Evolutionary conservation across 2,888 invertebrate genomes (phyloP).

Genomic region (Smittia aterrima): DNA sequence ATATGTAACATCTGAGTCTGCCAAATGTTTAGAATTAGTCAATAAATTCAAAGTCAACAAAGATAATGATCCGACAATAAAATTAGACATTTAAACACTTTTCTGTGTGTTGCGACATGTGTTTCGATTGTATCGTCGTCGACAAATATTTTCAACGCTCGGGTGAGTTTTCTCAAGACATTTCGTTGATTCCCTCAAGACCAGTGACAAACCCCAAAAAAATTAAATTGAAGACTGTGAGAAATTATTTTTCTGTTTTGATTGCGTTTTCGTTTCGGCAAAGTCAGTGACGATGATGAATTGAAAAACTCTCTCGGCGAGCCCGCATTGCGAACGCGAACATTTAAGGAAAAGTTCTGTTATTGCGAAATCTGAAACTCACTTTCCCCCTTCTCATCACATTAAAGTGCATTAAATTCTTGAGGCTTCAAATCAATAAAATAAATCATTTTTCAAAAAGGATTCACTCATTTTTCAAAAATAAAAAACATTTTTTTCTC

Average conservation of each 20-base stretch:
- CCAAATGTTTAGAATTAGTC: constrained; percentile 2
- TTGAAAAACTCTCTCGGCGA: background rate
- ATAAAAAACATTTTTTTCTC: background rate
- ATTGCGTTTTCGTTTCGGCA: too few species aligned
- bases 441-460: constrained; percentile 17
- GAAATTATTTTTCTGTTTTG: background rate
- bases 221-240: constrained; percentile 26
- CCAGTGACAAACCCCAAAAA: background rate
- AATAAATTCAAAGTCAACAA: constrained; percentile 16
- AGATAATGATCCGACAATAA: background rate
- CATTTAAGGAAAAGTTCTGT: background rate
- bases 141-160: background rate
- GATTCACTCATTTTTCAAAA: constrained; percentile 6
- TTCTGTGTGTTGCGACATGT: constrained; percentile 4
- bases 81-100: constrained; percentile 11
- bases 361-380: too few species aligned
- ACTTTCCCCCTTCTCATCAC: background rate
- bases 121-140: background rate
- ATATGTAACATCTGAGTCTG: background rate
- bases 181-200: constrained; percentile 28
- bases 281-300: too few species aligned
- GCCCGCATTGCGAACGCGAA: background rate
- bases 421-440: background rate
- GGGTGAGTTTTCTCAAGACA: constrained; percentile 29
- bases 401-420: background rate